A percentile compares a stretch with the other conserved stretches of the same genome.
phyloP scores from a whole-genome alignment of 2,888 invertebrate species.

The Leptothorax acervorum region DNA sequence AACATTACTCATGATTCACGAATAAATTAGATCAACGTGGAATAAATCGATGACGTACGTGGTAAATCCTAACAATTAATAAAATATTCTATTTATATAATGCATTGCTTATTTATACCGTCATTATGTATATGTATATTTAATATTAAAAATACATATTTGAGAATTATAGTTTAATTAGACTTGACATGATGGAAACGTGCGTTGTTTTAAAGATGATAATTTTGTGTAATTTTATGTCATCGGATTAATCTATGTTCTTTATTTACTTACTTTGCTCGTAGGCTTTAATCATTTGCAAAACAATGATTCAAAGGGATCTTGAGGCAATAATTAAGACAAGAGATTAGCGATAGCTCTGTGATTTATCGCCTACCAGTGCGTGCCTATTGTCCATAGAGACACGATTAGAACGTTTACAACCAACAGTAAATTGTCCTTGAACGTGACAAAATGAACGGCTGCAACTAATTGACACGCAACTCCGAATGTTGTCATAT shows the following conservation, averaged over 20 bases:
- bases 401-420: slow-evolving; percentile 28
- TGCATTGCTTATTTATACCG: neutral
- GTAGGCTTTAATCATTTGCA: slow-evolving; percentile 2
- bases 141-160: neutral
- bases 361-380: slow-evolving; percentile 59
- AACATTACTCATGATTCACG: neutral
- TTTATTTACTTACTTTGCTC: neutral
- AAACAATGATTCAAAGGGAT: slow-evolving; percentile 6
- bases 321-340: slow-evolving; percentile 9
- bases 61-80: slow-evolving; percentile 31
- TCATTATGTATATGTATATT: neutral
- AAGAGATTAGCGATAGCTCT: slow-evolving; percentile 64
- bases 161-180: neutral
- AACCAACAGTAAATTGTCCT: slow-evolving; percentile 43
- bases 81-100: neutral
- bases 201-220: neutral
- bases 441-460: slow-evolving; percentile 61
- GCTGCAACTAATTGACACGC: slow-evolving; percentile 21
- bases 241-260: neutral
- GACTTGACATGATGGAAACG: neutral
- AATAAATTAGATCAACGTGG: slow-evolving; percentile 18
- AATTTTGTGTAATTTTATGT: neutral
- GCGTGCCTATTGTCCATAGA: slow-evolving; percentile 27
- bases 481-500: slow-evolving; percentile 12
- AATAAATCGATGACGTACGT: slow-evolving; percentile 14